These are phyloP conservation scores for Grammomys dolichurus DNA, from an alignment of 2,113 vertebrate species.

Conservation along the genomic window DNA sequence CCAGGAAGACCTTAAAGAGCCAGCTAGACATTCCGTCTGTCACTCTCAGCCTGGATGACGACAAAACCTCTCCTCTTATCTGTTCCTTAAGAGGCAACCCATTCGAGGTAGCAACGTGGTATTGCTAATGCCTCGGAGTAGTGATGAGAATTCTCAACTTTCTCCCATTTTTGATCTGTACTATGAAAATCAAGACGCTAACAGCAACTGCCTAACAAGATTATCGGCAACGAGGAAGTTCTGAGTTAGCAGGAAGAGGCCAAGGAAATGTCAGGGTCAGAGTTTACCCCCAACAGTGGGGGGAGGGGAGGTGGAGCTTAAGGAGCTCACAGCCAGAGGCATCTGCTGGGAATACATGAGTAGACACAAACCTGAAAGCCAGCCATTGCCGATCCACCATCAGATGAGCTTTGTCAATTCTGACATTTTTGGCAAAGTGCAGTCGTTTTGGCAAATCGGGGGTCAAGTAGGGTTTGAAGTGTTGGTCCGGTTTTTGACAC, in stretches of 20 bases:
- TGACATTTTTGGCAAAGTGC: slow-evolving; percentile 93
- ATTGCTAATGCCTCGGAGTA: fast-evolving
- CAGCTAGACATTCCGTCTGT: not conserved
- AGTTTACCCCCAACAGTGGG: not conserved
- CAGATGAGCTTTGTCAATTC: slow-evolving; percentile 95
- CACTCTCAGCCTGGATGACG: not conserved
- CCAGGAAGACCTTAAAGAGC: not conserved
- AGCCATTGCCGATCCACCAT: slow-evolving; percentile 94
- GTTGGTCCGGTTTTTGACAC: slow-evolving; percentile 92
- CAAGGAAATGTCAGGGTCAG: not conserved
- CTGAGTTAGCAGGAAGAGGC: not conserved
- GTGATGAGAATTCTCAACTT: not conserved
- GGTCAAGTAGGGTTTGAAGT: slow-evolving; percentile 95
- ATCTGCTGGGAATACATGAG: not conserved
- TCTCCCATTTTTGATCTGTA: not conserved
- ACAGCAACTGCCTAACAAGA: not conserved
- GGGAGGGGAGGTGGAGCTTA: not conserved
- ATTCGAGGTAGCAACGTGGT: fast-evolving
- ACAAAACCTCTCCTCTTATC: not conserved
- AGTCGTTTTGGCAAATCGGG: slow-evolving; percentile 95
- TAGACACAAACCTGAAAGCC: slow-evolving; percentile 89
- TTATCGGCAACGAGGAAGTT: not conserved
- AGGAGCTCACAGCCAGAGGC: not conserved
- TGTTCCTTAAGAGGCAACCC: not conserved
- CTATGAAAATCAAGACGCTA: not conserved